These are phyloP conservation scores for Drosophila prostipennis DNA, from an alignment of 2,888 invertebrate species.

Conservation along the genomic window DNA sequence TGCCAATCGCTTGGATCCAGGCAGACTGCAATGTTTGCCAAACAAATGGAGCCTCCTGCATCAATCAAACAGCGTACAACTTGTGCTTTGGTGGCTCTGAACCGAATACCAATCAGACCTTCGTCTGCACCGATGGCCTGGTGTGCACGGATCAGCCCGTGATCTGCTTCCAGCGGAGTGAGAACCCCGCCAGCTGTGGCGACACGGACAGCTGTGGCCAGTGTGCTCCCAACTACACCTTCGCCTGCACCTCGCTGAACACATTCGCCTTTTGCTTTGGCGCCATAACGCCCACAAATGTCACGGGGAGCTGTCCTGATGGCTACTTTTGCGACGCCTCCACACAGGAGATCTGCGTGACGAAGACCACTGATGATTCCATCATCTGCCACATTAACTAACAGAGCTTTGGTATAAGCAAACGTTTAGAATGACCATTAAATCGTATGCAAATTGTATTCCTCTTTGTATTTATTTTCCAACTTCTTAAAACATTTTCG, in stretches of 20 bases:
- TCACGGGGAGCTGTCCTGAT: conserved; percentile 73
- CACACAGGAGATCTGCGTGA: conserved; percentile 68
- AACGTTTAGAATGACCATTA: too few relatives aligned
- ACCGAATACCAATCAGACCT: conserved; percentile 68
- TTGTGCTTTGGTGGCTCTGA: conserved; percentile 71
- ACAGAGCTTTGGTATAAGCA: not conserved
- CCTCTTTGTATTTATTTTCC: too few relatives aligned
- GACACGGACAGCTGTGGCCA: conserved; percentile 76
- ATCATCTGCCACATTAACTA: conserved; percentile 56
- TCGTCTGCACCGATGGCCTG: conserved; percentile 75
- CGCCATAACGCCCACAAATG: conserved; percentile 60
- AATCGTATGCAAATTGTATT: too few relatives aligned
- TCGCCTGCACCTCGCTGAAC: conserved; percentile 77
- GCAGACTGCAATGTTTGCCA: conserved; percentile 76
- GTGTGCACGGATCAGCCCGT: conserved; percentile 75
- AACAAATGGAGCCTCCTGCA: conserved; percentile 75
- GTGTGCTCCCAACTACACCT: conserved; percentile 73
- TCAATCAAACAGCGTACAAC: conserved; percentile 77
- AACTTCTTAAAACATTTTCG: too few relatives aligned
- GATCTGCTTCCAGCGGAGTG: conserved; percentile 80
- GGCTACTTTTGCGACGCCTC: conserved; percentile 76
- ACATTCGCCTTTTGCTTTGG: conserved; percentile 82
- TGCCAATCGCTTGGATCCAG: conserved; percentile 11
- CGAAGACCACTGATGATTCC: conserved; percentile 43
- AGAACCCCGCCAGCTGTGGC: conserved; percentile 76